phyloP scores from a whole-genome alignment of 2,797 vertebrate species.

The Myotis pilosus region DNA sequence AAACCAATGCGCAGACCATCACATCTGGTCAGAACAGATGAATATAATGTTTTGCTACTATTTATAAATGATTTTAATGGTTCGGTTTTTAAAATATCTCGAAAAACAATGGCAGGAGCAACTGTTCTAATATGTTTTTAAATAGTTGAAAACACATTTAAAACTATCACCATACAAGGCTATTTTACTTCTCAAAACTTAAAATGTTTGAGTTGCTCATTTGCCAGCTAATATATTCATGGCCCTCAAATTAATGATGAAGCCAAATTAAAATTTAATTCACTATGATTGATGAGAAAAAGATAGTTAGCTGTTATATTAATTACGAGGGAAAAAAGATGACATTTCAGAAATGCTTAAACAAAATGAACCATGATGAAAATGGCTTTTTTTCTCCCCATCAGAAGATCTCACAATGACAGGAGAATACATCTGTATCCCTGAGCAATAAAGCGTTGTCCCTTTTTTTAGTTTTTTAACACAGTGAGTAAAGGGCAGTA shows the following conservation, averaged over 20 bases:
- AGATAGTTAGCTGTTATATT: neutral
- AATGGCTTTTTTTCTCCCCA: neutral
- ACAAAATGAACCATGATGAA: slow-evolving; percentile 21
- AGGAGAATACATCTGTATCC: slow-evolving; percentile 3
- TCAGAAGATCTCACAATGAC: neutral
- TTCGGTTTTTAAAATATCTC: slow-evolving; percentile 44
- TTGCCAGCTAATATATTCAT: neutral
- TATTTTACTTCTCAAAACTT: slow-evolving; percentile 30
- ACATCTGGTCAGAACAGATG: slow-evolving; percentile 45
- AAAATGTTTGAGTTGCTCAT: slow-evolving; percentile 27
- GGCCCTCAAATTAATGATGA: slow-evolving; percentile 27
- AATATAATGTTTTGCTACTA: slow-evolving; percentile 42
- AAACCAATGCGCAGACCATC: slow-evolving; percentile 32
- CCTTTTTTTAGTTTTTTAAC: slow-evolving; percentile 24
- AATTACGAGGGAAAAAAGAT: slow-evolving; percentile 7
- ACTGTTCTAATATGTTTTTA: slow-evolving; percentile 20
- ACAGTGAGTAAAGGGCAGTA: slow-evolving; percentile 44
- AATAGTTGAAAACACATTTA: slow-evolving; percentile 49
- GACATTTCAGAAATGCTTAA: slow-evolving; percentile 40
- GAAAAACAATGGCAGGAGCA: slow-evolving; percentile 51
- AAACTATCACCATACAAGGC: neutral
- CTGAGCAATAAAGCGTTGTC: neutral
- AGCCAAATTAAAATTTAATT: slow-evolving; percentile 46
- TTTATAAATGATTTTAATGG: slow-evolving; percentile 52
- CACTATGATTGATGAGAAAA: neutral